Evolutionary conservation across 2,113 vertebrate genomes (phyloP).

Genomic region (Carettochelys insculpta): DNA sequence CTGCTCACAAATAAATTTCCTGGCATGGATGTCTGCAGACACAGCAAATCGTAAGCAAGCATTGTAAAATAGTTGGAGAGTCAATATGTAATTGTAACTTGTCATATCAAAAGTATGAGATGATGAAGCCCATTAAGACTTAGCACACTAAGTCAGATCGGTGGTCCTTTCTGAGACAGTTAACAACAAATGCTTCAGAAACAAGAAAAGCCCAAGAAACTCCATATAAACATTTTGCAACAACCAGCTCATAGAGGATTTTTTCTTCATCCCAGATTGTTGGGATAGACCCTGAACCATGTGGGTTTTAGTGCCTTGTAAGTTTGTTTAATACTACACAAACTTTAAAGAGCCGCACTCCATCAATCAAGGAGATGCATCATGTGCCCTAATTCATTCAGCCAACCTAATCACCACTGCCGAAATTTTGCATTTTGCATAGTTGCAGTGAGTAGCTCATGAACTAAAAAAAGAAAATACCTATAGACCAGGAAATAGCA

Average conservation of each 20-base stretch:
- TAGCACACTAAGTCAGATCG: neutral
- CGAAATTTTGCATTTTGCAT: conserved; percentile 46
- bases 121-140: neutral
- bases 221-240: neutral
- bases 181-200: neutral
- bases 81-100: neutral
- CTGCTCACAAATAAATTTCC: neutral
- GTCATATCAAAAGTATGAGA: neutral
- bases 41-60: neutral
- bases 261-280: neutral
- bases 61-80: neutral
- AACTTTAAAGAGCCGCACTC: conserved; percentile 6
- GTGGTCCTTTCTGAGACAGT: neutral
- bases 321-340: conserved; percentile 34
- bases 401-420: conserved; percentile 43
- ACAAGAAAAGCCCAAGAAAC: neutral
- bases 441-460: neutral
- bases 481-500: conserved; percentile 46
- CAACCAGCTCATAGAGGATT: conserved; percentile 4
- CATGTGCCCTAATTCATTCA: conserved; percentile 1
- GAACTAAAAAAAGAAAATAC: conserved; percentile 29
- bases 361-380: conserved; percentile 25
- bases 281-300: neutral
- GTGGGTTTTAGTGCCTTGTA: conserved; percentile 35
- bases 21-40: neutral